Evolutionary conservation across 2,888 invertebrate species (phyloP).

Genomic region (Marronus borbonicus): DNA sequence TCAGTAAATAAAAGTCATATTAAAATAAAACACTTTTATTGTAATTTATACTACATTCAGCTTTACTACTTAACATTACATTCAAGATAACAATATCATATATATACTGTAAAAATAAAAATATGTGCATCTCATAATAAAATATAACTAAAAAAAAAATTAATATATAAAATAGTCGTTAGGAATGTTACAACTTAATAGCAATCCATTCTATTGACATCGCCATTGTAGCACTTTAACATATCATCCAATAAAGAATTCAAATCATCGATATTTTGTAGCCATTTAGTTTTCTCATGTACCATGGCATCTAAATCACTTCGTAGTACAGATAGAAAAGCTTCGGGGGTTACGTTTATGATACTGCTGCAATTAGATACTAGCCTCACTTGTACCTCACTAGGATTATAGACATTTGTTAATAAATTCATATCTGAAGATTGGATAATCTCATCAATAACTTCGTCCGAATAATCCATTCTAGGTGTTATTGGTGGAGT

Average conservation of each 20-base stretch:
- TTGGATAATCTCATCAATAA: constrained; percentile 79
- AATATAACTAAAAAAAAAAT: neutral
- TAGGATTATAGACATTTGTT: constrained; percentile 74
- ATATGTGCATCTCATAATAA: constrained; percentile 3
- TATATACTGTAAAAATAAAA: neutral
- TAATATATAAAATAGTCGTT: constrained; percentile 25
- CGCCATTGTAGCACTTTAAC: constrained; percentile 74
- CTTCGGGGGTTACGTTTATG: constrained; percentile 71
- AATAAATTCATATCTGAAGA: constrained; percentile 77
- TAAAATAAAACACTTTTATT: constrained; percentile 13
- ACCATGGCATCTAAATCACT: constrained; percentile 77
- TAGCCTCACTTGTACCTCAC: constrained; percentile 61
- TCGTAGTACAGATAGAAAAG: constrained; percentile 76
- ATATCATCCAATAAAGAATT: constrained; percentile 84
- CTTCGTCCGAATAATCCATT: constrained; percentile 68
- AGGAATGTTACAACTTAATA: constrained; percentile 70
- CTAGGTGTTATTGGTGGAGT: constrained; percentile 42
- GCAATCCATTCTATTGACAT: constrained; percentile 80
- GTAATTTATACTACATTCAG: constrained; percentile 8
- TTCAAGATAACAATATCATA: constrained; percentile 17
- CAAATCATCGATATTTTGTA: constrained; percentile 78
- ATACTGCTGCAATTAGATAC: constrained; percentile 61
- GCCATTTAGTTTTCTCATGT: constrained; percentile 78
- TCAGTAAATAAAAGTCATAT: no score
- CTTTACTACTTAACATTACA: constrained; percentile 4